phyloP scores from a whole-genome alignment of 2,888 invertebrate species.

The Alviniconcha strummeri region DNA sequence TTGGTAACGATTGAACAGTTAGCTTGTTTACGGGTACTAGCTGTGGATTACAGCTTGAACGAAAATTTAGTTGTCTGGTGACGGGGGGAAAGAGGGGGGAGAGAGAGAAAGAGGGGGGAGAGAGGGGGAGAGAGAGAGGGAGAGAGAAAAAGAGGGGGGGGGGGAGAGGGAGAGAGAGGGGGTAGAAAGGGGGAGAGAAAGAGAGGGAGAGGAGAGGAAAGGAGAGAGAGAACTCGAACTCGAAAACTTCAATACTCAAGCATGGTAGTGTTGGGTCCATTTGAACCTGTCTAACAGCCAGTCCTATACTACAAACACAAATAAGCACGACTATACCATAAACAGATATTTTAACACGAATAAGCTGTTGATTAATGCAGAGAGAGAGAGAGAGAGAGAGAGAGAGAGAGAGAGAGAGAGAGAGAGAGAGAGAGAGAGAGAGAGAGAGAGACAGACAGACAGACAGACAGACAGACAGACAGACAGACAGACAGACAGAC shows the following conservation, averaged over 20 bases:
- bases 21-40: not conserved
- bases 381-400: constrained; percentile 11
- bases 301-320: not conserved
- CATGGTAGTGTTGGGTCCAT: too few species aligned
- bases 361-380: not conserved
- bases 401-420: constrained; percentile 9
- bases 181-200: not conserved
- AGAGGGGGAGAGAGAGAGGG: not conserved
- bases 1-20: not conserved
- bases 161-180: not conserved
- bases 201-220: too few species aligned
- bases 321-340: not conserved
- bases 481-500: not conserved
- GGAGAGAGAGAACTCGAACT: not conserved
- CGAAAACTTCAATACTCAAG: too few species aligned
- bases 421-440: not conserved
- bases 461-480: not conserved
- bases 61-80: not conserved
- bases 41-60: not conserved
- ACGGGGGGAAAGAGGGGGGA: not conserved
- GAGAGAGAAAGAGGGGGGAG: not conserved
- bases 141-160: not conserved
- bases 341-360: not conserved
- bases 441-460: not conserved
- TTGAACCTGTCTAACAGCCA: too few species aligned